These are phyloP conservation scores for Cheilosia impressa DNA, from an alignment of 2,888 invertebrate species.

Conservation along the genomic window DNA sequence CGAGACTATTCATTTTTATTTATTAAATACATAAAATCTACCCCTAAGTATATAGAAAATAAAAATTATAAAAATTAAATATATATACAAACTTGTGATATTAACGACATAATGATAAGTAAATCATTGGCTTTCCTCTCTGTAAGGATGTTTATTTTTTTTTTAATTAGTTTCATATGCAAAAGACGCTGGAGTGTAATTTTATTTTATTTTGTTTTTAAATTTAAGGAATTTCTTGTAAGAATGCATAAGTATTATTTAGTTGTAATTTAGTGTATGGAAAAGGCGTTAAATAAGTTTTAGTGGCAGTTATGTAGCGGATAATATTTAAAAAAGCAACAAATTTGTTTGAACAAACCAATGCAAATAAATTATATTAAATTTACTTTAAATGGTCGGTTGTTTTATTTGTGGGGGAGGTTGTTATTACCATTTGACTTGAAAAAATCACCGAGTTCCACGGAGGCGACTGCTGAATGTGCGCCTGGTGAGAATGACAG, in stretches of 20 bases:
- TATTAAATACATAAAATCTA: constrained; percentile 38
- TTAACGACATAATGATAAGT: constrained; percentile 64
- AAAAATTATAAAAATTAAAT: constrained; percentile 16
- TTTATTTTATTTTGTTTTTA: constrained; percentile 5
- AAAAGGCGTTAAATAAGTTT: constrained; percentile 1
- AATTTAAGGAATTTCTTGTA: background rate
- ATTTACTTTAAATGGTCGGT: constrained; percentile 40
- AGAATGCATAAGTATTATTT: constrained; percentile 59
- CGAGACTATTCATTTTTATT: constrained; percentile 71
- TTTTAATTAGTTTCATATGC: background rate
- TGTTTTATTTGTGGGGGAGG: background rate
- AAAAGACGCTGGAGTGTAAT: background rate
- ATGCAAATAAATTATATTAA: constrained; percentile 68
- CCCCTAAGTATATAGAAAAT: constrained; percentile 18
- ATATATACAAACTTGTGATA: constrained; percentile 66
- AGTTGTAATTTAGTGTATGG: constrained; percentile 49
- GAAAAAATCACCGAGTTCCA: background rate
- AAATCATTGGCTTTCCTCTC: constrained; percentile 16
- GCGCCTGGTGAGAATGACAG: too few relatives aligned
- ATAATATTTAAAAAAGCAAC: constrained; percentile 21
- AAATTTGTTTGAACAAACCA: constrained; percentile 31
- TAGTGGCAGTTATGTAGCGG: background rate
- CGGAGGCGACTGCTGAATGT: too few relatives aligned
- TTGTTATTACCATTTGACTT: background rate
- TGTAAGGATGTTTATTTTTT: constrained; percentile 5